Evolutionary conservation across 2,888 invertebrate species (phyloP).

Genomic region (Philereme transversata): DNA sequence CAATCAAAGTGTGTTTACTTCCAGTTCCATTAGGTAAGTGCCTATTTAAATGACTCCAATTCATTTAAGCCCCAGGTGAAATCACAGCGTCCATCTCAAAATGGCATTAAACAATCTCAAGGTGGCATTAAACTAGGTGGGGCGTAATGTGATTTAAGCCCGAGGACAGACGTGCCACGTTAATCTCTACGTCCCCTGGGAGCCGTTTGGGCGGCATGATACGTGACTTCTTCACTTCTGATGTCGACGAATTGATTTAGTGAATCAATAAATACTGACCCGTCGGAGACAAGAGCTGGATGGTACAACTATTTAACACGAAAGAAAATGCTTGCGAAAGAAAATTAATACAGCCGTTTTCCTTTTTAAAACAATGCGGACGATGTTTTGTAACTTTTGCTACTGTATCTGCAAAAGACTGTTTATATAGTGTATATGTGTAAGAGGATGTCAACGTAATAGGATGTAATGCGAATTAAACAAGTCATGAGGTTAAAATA

Average conservation of each 20-base stretch:
- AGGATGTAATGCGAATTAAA: no score
- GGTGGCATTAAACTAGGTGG: conserved; percentile 64
- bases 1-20: no score
- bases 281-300: conserved; percentile 19
- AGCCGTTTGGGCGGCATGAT: conserved; percentile 57
- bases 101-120: conserved; percentile 1
- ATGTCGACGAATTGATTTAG: conserved; percentile 56
- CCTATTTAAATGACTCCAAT: conserved; percentile 21
- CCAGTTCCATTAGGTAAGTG: conserved; percentile 1
- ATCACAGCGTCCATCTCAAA: conserved; percentile 63
- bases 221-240: conserved; percentile 70
- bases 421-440: no score
- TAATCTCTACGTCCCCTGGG: conserved; percentile 75
- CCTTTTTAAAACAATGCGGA: no score
- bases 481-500: no score
- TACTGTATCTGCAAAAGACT: no score
- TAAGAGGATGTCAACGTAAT: no score
- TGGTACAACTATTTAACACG: no score
- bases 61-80: conserved; percentile 44
- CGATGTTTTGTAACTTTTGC: no score
- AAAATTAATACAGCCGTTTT: no score
- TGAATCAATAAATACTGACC: conserved; percentile 34
- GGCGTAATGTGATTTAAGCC: conserved; percentile 76
- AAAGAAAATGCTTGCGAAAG: no score
- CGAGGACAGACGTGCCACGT: conserved; percentile 73